Base-by-base conservation (phyloP, 2,797 vertebrate genomes). In the Cheirogaleus major region DNA sequence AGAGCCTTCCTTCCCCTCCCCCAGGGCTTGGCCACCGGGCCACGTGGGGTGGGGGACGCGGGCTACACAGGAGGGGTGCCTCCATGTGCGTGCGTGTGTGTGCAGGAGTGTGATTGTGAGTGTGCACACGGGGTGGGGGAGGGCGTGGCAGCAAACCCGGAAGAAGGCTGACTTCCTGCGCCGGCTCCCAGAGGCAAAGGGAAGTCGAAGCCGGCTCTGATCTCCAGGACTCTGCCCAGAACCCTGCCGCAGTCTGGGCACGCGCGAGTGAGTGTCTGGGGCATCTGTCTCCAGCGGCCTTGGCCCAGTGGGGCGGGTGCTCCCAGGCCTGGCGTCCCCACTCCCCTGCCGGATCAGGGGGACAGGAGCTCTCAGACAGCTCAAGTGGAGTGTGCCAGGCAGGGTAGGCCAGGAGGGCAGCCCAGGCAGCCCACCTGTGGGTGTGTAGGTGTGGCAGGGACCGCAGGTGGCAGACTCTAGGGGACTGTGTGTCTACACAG, bases 401-500 rank as follows among this genome's bases (percentile, higher is more conserved):
- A 8, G 30, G 59, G 50, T 1, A 11, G 78, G 55, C 2, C 0
- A 7, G 4, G n/a, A 4, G 23, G 57, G 38, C 12, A 13, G 25
- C n/a, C 43, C 48, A 78, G 48, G 32, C 32, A 78, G n/a, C 50
- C 52, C 52, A 38, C 17, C 32, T 32, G 27, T 63, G 32, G 22
- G 8, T 25, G 45, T 4, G 4, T 6, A 18, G 48, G n/a, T 27
- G 5, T 18, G 32, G 41, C 5, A 27, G 10, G 4, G 55, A 8
- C 23, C 38, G 14, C 13, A 10, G 25, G 52, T 1, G 3, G 25
- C 45, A 14, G 72, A 20, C 32, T 59, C 41, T 0, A 17, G 50
- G 48, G 70, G 17, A 35, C 84, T 1, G 1, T 0, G 30, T 7
- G 7, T 0, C 22, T 3, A 2, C 1, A 3, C 14, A 23, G 61